Base-by-base conservation (phyloP, 2,888 invertebrate species). In the Epinotia bilunana region DNA sequence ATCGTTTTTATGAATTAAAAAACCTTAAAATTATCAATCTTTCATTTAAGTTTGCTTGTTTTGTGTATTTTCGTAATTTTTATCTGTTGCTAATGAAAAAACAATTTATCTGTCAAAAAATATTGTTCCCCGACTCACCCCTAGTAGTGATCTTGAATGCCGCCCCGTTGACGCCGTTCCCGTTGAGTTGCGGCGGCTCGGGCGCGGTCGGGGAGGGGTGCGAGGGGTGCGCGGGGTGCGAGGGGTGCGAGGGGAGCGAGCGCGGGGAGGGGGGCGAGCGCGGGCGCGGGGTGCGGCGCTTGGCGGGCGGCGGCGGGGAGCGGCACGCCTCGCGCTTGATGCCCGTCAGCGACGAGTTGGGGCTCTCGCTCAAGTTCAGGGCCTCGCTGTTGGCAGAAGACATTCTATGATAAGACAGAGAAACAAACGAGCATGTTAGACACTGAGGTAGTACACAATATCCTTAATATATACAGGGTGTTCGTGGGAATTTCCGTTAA, bases 61-160 rank as follows among this genome's bases (percentile, higher is more conserved):
- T 3, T 3, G 23, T 2, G 23, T 28, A 28, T 28, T 28, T 3
- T 2, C 3, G 23, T 28, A 1, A 28, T 28, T 28, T 28, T 28
- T 28, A 3, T 28, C 3, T 28, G 3, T 28, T 28, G 23, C 23
- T 28, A 28, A 3, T 0, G 3, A 2, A 28, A 33, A 33, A 33
- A 6, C 33, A 7, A 33, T 6, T 20, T 20, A 20, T 20, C 2
- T 20, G 20, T 33, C 33, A 6, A 33, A 33, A 0, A 33, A 1
- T 2, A 28, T 33, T 28, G 4, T 33, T 20, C 16, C 61, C 7
- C 3, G n/a, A 78, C 81, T 79, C 78, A 93, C 98, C 97, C 95
- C 97, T 95, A 83, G 97, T 97, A 79, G 97, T 96, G 82, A 99
- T 97, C 92, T 98, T 98, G 85, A 99, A 97, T 84, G 97, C 96